phyloP scores from a whole-genome alignment of 2,888 invertebrate genomes.

The Autographa gamma region DNA sequence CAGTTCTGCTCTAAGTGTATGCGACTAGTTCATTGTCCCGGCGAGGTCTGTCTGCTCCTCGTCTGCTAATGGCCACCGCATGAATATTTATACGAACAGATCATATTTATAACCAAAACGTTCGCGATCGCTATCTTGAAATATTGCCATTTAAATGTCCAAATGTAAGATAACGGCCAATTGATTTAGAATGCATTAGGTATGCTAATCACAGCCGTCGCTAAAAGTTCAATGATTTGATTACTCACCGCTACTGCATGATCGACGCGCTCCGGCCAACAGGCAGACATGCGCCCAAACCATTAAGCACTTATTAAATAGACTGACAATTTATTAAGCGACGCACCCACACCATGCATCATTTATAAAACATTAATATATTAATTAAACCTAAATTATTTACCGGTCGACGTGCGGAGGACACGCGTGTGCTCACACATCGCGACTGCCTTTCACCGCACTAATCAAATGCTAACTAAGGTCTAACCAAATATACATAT shows the following conservation, averaged over 20 bases:
- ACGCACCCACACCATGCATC: slow-evolving; percentile 38
- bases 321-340: slow-evolving; percentile 6
- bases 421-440: slow-evolving; percentile 7
- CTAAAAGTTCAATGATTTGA: slow-evolving; percentile 37
- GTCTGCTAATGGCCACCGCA: slow-evolving; percentile 43
- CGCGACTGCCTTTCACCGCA: slow-evolving; percentile 12
- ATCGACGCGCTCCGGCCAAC: slow-evolving; percentile 28
- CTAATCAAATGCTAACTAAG: neutral
- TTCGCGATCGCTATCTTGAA: slow-evolving; percentile 50
- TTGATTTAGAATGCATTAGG: slow-evolving; percentile 36
- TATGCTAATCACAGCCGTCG: slow-evolving; percentile 32
- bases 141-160: slow-evolving; percentile 50
- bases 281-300: neutral
- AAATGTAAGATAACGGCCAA: slow-evolving; percentile 40
- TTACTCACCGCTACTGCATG: slow-evolving; percentile 36
- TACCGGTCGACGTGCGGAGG: slow-evolving; percentile 28
- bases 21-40: neutral
- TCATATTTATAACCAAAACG: slow-evolving; percentile 44
- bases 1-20: neutral
- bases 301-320: neutral
- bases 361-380: slow-evolving; percentile 39
- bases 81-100: slow-evolving; percentile 51
- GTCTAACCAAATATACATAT: too few species aligned
- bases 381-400: slow-evolving; percentile 23
- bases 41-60: slow-evolving; percentile 33